phyloP scores from a whole-genome alignment of 2,113 vertebrate genomes.

The Tympanuchus pallidicinctus region DNA sequence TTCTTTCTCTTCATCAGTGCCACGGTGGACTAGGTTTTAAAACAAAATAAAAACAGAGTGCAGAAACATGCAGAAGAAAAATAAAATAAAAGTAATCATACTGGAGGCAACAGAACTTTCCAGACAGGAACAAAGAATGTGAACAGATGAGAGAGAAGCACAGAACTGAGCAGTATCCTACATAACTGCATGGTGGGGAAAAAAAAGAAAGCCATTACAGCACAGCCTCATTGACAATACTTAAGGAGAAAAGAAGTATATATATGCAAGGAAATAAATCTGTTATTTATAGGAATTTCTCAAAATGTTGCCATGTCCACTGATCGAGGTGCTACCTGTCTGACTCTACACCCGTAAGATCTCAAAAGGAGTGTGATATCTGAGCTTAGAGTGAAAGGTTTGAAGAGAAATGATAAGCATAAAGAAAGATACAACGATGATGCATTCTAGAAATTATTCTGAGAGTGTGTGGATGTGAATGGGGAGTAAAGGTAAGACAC shows the following conservation, averaged over 20 bases:
- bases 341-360: background rate
- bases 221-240: background rate
- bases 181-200: background rate
- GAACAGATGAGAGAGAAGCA: background rate
- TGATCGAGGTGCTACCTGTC: background rate
- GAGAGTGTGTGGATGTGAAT: background rate
- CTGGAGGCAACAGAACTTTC: background rate
- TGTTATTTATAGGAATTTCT: background rate
- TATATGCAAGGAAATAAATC: background rate
- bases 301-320: background rate
- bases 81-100: background rate
- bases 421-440: background rate
- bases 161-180: background rate
- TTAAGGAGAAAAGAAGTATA: background rate
- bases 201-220: background rate
- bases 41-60: background rate
- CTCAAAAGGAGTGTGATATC: background rate
- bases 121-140: background rate
- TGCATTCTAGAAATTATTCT: slow-evolving; percentile 5
- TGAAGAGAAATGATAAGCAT: background rate
- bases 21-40: background rate
- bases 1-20: background rate
- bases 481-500: background rate
- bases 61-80: background rate
- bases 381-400: background rate